Percentiles rank a stretch among this genome's conserved stretches.
These are phyloP conservation scores for Eugnorisma glareosa DNA, from an alignment of 2,888 invertebrate genomes.

Conservation along the genomic window DNA sequence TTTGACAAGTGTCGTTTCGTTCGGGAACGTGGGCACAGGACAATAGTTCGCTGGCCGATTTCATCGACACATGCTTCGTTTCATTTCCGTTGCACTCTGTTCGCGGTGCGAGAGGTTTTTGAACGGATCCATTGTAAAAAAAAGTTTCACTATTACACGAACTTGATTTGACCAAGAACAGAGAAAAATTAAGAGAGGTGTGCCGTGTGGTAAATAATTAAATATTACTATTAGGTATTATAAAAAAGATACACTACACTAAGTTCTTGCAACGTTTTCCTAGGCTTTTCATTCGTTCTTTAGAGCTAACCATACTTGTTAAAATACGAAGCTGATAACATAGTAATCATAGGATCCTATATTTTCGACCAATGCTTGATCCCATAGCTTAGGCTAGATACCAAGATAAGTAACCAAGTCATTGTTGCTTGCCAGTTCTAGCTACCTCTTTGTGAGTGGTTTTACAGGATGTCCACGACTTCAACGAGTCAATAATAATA, in stretches of 20 bases:
- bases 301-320: not conserved
- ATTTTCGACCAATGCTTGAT: not conserved
- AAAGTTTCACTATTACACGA: conserved; percentile 89
- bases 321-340: not conserved
- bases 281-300: not conserved
- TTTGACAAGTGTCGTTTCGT: conserved; percentile 79
- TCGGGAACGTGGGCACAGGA: conserved; percentile 73
- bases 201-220: not conserved
- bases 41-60: conserved; percentile 82
- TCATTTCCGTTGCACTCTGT: conserved; percentile 88
- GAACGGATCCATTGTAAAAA: conserved; percentile 83
- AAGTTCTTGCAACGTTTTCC: not conserved
- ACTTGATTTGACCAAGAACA: conserved; percentile 86
- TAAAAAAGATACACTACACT: not conserved
- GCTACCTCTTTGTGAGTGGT: not conserved
- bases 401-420: not conserved
- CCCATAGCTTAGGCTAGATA: not conserved
- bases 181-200: conserved; percentile 57
- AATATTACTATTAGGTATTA: not conserved
- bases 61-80: conserved; percentile 84
- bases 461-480: not conserved
- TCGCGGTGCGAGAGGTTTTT: conserved; percentile 81
- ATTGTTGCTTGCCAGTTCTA: not conserved
- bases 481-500: conserved; percentile 2
- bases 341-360: not conserved